Evolutionary conservation across 37 sponge, comb jelly and placozoan genomes (phyloP).

Genomic region (Petrosia ficiformis): DNA sequence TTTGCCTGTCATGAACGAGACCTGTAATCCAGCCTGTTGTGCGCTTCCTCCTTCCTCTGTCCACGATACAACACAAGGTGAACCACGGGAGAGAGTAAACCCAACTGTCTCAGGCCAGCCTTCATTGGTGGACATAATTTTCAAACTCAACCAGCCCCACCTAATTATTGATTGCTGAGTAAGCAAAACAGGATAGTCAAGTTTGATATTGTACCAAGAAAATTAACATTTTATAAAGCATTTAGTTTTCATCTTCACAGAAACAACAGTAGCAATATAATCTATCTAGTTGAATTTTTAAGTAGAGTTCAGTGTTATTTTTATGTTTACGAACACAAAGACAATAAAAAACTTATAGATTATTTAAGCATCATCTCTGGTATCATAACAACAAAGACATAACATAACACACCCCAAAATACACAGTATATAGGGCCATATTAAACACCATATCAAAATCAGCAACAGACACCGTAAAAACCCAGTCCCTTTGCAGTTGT

Average conservation of each 20-base stretch:
- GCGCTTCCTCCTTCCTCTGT: conserved; percentile 75
- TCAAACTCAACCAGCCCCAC: conserved; percentile 1
- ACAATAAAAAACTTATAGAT: neutral
- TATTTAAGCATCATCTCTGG: conserved; percentile 3
- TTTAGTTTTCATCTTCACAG: no score
- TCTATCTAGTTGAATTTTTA: no score
- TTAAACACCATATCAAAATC: neutral
- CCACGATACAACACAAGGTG: conserved; percentile 53
- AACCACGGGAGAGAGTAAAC: conserved; percentile 56
- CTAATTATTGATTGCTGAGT: no score
- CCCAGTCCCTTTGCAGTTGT: conserved; percentile 5
- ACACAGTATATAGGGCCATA: conserved; percentile 3
- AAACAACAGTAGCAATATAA: no score
- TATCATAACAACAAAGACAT: neutral
- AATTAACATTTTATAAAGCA: no score
- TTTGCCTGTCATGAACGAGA: neutral
- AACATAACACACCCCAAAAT: neutral
- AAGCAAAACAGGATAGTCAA: no score
- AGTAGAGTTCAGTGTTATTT: no score
- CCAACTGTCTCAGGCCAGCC: conserved; percentile 93
- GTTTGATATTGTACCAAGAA: no score
- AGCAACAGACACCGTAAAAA: conserved; percentile 10
- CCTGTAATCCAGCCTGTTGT: conserved; percentile 69
- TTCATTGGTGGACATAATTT: conserved; percentile 65
- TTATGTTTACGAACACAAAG: no score